Conservation (phyloP, 2,113 vertebrate genomes). For the Coptodon rendalli region DNA sequence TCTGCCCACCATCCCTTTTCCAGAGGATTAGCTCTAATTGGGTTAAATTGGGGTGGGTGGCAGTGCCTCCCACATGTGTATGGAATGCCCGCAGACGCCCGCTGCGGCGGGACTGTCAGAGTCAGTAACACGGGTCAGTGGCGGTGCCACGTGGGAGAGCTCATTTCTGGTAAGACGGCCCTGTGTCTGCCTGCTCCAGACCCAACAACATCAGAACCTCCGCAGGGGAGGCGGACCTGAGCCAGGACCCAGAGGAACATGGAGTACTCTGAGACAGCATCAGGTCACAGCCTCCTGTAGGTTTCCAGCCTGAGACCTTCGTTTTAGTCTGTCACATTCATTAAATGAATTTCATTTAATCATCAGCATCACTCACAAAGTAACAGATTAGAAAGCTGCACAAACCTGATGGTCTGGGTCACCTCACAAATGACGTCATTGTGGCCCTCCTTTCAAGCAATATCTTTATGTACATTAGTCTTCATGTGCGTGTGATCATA, state of each 20-base stretch:
- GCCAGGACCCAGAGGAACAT: conserved; percentile 42
- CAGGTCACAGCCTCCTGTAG: conserved; percentile 20
- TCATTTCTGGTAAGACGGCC: conserved; percentile 52
- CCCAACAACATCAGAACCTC: conserved; percentile 55
- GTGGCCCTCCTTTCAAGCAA: background rate
- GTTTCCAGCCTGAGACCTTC: background rate
- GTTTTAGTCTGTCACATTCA: conserved; percentile 7
- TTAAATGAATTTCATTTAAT: conserved; percentile 12
- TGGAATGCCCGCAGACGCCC: conserved; percentile 67
- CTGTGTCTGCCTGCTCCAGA: conserved; percentile 40
- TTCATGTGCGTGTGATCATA: background rate
- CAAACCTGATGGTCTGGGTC: background rate
- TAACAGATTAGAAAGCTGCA: background rate
- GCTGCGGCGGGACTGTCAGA: conserved; percentile 72
- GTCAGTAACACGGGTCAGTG: conserved; percentile 74
- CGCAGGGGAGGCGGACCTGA: conserved; percentile 40
- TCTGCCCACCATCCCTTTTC: conserved; percentile 24
- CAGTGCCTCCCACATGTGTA: conserved; percentile 70
- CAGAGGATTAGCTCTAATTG: conserved; percentile 73
- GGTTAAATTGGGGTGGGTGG: conserved; percentile 74
- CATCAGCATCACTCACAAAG: background rate
- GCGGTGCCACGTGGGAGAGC: conserved; percentile 67
- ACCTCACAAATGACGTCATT: background rate
- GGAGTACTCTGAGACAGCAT: conserved; percentile 16
- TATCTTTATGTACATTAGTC: background rate